phyloP scores from a whole-genome alignment of 2,797 vertebrate genomes.

The Takifugu ocellatus region DNA sequence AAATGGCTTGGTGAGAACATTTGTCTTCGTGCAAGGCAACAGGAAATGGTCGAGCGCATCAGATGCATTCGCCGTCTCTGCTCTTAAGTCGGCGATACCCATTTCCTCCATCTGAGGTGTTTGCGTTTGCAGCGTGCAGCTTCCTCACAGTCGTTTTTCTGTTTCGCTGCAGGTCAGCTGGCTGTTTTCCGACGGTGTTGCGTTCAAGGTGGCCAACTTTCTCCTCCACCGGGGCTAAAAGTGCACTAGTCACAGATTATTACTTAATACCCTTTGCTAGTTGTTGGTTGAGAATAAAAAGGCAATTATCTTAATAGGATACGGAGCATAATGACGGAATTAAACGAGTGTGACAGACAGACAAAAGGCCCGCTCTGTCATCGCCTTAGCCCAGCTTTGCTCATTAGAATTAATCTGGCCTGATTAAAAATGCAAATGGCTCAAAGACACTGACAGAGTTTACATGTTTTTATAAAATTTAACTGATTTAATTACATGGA shows the following conservation, averaged over 20 bases:
- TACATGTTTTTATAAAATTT: slow-evolving; percentile 78
- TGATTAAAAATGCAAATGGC: slow-evolving; percentile 82
- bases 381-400: slow-evolving; percentile 68
- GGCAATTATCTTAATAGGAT: slow-evolving; percentile 77
- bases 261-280: slow-evolving; percentile 68
- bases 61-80: slow-evolving; percentile 56
- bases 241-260: slow-evolving; percentile 69
- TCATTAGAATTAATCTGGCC: slow-evolving; percentile 78
- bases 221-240: slow-evolving; percentile 59
- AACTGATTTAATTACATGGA: slow-evolving; percentile 79
- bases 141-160: slow-evolving; percentile 62
- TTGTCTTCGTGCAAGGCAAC: background rate
- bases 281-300: slow-evolving; percentile 75
- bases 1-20: slow-evolving; percentile 25
- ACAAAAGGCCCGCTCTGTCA: slow-evolving; percentile 69
- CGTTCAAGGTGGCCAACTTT: slow-evolving; percentile 36
- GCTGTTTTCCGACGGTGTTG: slow-evolving; percentile 21
- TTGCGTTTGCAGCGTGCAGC: slow-evolving; percentile 55
- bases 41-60: slow-evolving; percentile 59
- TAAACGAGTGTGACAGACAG: slow-evolving; percentile 75
- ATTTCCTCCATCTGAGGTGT: slow-evolving; percentile 62
- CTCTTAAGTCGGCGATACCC: slow-evolving; percentile 56
- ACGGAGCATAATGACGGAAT: slow-evolving; percentile 72
- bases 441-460: slow-evolving; percentile 74
- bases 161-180: slow-evolving; percentile 19